These are phyloP conservation scores for Drosophila ohnishii DNA, from an alignment of 1,140 invertebrate genomes.

Conservation along the genomic window DNA sequence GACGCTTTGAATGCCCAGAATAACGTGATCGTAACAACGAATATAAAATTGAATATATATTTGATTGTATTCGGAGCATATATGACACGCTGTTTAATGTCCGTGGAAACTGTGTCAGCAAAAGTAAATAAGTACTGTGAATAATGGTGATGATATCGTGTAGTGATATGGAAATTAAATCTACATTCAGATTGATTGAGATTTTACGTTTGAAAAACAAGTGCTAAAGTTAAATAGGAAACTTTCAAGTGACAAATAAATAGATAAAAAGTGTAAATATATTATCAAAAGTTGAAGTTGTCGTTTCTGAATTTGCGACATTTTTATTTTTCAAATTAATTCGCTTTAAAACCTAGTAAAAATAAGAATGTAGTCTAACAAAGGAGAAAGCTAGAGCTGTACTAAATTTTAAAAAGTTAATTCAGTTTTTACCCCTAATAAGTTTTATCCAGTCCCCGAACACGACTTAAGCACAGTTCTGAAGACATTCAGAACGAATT, in stretches of 20 bases:
- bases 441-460: slow-evolving; percentile 27
- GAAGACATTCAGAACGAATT: slow-evolving; percentile 14
- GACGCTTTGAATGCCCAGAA: slow-evolving; percentile 59
- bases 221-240: neutral
- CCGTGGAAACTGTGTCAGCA: slow-evolving; percentile 36
- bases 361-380: no score
- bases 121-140: slow-evolving; percentile 13
- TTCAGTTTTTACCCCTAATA: neutral
- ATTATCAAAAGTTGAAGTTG: no score
- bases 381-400: neutral
- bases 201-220: neutral
- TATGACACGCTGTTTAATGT: slow-evolving; percentile 15
- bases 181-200: neutral
- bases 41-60: slow-evolving; percentile 40
- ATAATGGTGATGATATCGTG: slow-evolving; percentile 3
- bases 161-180: slow-evolving; percentile 27
- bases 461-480: slow-evolving; percentile 2
- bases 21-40: slow-evolving; percentile 60
- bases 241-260: neutral
- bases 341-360: neutral
- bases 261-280: neutral
- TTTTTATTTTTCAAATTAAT: neutral
- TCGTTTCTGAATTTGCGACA: no score
- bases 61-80: slow-evolving; percentile 31
- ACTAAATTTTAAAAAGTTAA: neutral